A percentile compares a stretch with the other conserved stretches of the same genome.
Conservation (phyloP, 2,113 vertebrate genomes). For the Pelvicachromis taeniatus region DNA sequence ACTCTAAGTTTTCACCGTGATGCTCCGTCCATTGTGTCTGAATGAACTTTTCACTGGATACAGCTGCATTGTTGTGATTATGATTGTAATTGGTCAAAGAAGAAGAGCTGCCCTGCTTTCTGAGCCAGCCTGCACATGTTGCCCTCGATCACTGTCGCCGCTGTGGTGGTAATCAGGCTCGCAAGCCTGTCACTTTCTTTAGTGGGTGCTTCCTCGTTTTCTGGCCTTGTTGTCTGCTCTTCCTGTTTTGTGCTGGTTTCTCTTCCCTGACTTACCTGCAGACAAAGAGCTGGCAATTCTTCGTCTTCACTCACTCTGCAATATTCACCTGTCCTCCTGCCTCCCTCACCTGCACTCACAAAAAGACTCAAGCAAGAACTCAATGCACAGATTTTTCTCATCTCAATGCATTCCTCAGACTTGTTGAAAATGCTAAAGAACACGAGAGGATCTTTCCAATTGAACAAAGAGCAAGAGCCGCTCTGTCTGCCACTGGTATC, state of each 20-base stretch:
- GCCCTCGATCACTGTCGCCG: rapidly evolving
- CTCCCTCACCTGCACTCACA: not conserved
- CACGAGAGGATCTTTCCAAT: not conserved
- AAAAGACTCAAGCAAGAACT: not conserved
- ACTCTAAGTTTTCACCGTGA: not conserved
- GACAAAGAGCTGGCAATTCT: not conserved
- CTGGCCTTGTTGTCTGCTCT: not conserved
- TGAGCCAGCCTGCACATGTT: not conserved
- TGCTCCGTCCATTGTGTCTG: not conserved
- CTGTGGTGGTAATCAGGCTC: not conserved
- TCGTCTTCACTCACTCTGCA: not conserved
- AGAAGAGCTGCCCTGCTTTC: rapidly evolving
- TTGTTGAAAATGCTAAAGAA: not conserved
- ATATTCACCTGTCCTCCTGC: not conserved
- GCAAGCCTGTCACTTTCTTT: not conserved
- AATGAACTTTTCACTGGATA: not conserved
- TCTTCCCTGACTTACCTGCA: not conserved
- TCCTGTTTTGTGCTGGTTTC: not conserved
- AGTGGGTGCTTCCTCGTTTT: not conserved
- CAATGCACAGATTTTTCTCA: not conserved
- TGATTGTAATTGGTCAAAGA: not conserved
- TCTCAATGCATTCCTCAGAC: rapidly evolving
- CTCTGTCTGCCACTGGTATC: rapidly evolving
- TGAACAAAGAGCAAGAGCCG: not conserved
- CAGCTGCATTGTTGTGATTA: not conserved